Evolutionary conservation across 2,797 vertebrate genomes (phyloP).

Genomic region (Sebastes diaconus): DNA sequence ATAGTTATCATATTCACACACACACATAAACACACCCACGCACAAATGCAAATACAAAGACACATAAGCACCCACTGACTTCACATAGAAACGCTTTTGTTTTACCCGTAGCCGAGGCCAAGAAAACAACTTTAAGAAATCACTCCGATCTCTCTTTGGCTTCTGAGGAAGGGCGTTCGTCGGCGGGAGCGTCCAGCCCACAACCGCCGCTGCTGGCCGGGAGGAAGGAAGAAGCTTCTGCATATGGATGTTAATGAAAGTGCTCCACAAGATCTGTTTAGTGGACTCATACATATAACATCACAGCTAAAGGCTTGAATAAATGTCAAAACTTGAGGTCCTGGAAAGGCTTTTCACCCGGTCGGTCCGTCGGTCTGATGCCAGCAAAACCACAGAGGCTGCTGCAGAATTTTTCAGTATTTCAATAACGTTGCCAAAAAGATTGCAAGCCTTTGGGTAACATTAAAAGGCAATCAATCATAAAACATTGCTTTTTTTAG

Average conservation of each 20-base stretch:
- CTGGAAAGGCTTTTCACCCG: conserved; percentile 4
- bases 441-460: background rate
- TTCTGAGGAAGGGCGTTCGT: conserved; percentile 46
- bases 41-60: conserved; percentile 22
- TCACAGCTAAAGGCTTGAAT: conserved; percentile 23
- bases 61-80: conserved; percentile 15
- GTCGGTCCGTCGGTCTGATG: conserved; percentile 1
- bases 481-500: background rate
- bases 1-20: conserved; percentile 52
- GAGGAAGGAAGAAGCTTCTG: conserved; percentile 64
- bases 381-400: conserved; percentile 24
- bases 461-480: background rate
- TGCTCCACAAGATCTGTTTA: conserved; percentile 19
- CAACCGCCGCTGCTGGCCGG: conserved; percentile 36
- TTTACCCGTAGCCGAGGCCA: conserved; percentile 35
- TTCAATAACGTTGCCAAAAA: conserved; percentile 14
- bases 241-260: conserved; percentile 64
- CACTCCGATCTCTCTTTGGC: conserved; percentile 32
- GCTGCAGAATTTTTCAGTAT: conserved; percentile 5
- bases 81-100: conserved; percentile 33
- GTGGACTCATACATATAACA: conserved; percentile 60
- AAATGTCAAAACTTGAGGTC: conserved; percentile 22
- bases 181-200: conserved; percentile 29
- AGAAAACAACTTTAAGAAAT: conserved; percentile 54
- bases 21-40: conserved; percentile 11